Conservation (phyloP, 2,888 invertebrate genomes). For the Trissoscelio sp. region DNA sequence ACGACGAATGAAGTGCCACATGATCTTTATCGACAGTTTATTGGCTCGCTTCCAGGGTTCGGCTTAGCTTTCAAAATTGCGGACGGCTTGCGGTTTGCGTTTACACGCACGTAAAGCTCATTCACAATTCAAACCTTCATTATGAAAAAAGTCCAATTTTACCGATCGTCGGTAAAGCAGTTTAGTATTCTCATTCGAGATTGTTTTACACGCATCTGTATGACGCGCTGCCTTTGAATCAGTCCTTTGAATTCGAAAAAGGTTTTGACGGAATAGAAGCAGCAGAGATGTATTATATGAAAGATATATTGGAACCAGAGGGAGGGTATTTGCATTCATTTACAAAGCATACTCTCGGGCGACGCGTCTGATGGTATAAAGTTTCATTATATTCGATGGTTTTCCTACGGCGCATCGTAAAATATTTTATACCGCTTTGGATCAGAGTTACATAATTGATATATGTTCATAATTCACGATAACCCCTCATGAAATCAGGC, state of each 20-base stretch:
- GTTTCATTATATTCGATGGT: conserved; percentile 42
- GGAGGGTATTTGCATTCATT: conserved; percentile 44
- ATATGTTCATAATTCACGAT: neutral
- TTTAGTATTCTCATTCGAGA: neutral
- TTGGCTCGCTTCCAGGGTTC: conserved; percentile 30
- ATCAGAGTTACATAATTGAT: conserved; percentile 24
- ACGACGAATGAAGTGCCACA: conserved; percentile 3
- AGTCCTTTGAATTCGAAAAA: conserved; percentile 11
- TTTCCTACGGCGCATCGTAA: conserved; percentile 5
- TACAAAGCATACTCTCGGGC: conserved; percentile 31
- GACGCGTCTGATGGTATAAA: conserved; percentile 19
- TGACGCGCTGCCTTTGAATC: neutral
- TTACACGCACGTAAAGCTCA: neutral
- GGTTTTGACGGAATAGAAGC: conserved; percentile 1
- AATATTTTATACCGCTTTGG: conserved; percentile 19
- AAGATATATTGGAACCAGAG: conserved; percentile 4
- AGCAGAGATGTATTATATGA: conserved; percentile 1
- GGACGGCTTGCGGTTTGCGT: neutral
- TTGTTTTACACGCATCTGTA: neutral
- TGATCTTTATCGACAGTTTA: conserved; percentile 33
- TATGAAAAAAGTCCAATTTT: neutral
- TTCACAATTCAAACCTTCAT: conserved; percentile 1
- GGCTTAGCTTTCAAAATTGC: conserved; percentile 2
- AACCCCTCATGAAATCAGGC: neutral
- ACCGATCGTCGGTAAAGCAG: conserved; percentile 1